Evolutionary conservation across 2,888 invertebrate species (phyloP).

Genomic region (Eupithecia subumbrata): DNA sequence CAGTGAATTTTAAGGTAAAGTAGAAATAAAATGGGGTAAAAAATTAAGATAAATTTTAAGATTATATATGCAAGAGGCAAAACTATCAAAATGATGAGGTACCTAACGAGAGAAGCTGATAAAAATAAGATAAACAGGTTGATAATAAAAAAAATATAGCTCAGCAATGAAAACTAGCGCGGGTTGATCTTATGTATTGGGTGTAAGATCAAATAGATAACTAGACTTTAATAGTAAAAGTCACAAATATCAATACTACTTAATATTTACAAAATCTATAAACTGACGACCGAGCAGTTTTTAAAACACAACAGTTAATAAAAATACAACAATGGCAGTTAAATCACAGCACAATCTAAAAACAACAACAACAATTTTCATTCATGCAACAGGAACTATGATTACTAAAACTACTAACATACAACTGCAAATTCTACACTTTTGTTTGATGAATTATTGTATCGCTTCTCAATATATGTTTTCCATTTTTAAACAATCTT

Average conservation of each 20-base stretch:
- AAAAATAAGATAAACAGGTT: not conserved
- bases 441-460: not conserved
- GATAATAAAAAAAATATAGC: not conserved
- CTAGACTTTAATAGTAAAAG: not conserved
- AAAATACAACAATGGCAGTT: slow-evolving; percentile 56
- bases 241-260: not conserved
- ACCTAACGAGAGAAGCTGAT: not conserved
- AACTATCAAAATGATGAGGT: not conserved
- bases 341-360: slow-evolving; percentile 53
- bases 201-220: not conserved
- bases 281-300: slow-evolving; percentile 46
- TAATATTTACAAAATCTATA: not conserved
- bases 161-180: not conserved
- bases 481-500: slow-evolving; percentile 1
- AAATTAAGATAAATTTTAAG: not conserved
- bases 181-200: slow-evolving; percentile 18
- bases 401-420: slow-evolving; percentile 32
- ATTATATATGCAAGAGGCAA: not conserved
- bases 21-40: not conserved
- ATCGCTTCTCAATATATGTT: not conserved
- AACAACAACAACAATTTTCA: slow-evolving; percentile 34
- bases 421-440: slow-evolving; percentile 19
- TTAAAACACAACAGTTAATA: slow-evolving; percentile 40
- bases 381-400: slow-evolving; percentile 49
- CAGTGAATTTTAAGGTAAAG: not conserved